Evolutionary conservation across 2,113 vertebrate genomes (phyloP), one percentile per base, ranked within the genome.

Genomic region (Dromaius novaehollandiae): DNA sequence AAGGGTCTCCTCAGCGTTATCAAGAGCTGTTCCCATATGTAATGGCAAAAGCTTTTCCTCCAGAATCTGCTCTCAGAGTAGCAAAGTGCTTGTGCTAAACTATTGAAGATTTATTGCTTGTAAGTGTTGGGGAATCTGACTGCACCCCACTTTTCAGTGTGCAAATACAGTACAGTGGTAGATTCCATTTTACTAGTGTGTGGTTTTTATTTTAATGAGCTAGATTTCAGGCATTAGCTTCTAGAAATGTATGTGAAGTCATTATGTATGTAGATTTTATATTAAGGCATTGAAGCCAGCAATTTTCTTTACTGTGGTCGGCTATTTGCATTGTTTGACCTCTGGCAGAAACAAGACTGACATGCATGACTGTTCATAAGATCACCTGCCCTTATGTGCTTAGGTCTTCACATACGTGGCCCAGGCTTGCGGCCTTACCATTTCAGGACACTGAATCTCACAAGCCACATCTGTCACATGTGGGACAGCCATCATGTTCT

Each of bases 401-500:
- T 46, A 18, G 12, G 7, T 6, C 48, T 65, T 30, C 77, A 12
- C 22, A 12, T 2, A 20, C 5, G 22, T 14, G 8, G 60, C 48
- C 30, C 58, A 36, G 19, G 12, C 9, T 21, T 17, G 70, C 71
- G 34, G 34, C 5, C 0, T 0, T 3, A 14, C 6, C 14, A 8
- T 18, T 44, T 34, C 32, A 13, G 42, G 36, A 61, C 8, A 42
- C 5, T 5, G 19, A 8, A 9, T 13, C 26, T 64, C 73, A 26
- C 25, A 16, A 42, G 64, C 36, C 8, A 34, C 25, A 46, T 13
- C 9, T 6, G 38, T 28, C 66, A 56, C 50, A 20, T 40, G 11
- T 7, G 40, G 32, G 24, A 6, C 12, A 53, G n/a, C 4, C 26
- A 65, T 32, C 21, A 9, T 1, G 1, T 3, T 13, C 69, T 55